Conservation (phyloP, 2,113 vertebrate genomes). For the Lophochroa leadbeateri region DNA sequence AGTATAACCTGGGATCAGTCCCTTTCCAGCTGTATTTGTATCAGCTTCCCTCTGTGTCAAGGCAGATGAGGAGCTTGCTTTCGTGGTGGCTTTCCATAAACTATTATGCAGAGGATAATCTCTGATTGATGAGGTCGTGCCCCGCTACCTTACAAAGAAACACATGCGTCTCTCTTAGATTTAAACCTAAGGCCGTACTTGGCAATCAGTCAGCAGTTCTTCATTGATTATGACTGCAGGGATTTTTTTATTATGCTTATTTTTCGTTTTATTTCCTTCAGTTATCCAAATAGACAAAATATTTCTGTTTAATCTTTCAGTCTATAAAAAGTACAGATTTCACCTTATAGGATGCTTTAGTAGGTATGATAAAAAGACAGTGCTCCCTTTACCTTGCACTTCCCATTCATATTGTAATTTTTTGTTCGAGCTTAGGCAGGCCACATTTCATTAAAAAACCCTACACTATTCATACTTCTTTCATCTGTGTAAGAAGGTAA, state of each 20-base stretch:
- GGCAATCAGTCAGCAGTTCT: conserved; percentile 51
- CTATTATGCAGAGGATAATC: conserved; percentile 64
- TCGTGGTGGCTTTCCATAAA: conserved; percentile 36
- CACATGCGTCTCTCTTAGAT: conserved; percentile 14
- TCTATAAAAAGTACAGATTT: conserved; percentile 28
- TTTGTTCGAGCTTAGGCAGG: conserved; percentile 41
- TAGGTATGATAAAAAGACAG: neutral
- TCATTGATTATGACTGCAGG: conserved; percentile 50
- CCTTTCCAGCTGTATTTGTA: neutral
- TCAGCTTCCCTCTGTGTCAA: conserved; percentile 23
- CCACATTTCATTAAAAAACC: conserved; percentile 30
- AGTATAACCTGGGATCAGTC: neutral
- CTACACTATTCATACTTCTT: conserved; percentile 28
- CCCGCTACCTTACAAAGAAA: conserved; percentile 51
- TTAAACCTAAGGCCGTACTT: conserved; percentile 30
- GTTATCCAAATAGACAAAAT: conserved; percentile 24
- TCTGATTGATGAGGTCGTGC: conserved; percentile 61
- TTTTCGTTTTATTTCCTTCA: conserved; percentile 45
- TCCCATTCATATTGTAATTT: conserved; percentile 59
- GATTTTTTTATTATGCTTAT: conserved; percentile 58
- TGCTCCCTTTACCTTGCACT: conserved; percentile 52
- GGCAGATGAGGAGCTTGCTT: neutral
- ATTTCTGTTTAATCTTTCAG: conserved; percentile 30
- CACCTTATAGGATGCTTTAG: neutral
- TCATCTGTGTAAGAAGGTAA: conserved; percentile 58